A percentile compares a stretch with the other conserved stretches of the same genome.
phyloP scores from a whole-genome alignment of 2,113 vertebrate genomes.

The Orycteropus afer region DNA sequence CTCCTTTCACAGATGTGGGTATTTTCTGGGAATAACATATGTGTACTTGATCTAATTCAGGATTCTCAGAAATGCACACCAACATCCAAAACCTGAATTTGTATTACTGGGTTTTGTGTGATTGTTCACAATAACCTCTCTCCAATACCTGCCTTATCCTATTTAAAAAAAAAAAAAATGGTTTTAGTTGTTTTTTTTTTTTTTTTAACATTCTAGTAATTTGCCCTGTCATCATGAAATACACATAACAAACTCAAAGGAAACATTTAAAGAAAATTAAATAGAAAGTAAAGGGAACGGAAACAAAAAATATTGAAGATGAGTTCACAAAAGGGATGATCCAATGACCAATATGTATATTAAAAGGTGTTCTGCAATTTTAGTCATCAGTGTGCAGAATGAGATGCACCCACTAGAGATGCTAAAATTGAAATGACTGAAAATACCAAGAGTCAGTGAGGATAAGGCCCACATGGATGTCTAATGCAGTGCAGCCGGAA shows the following conservation, averaged over 20 bases:
- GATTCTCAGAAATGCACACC: neutral
- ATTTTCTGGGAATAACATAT: neutral
- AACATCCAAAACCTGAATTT: neutral
- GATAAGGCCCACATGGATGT: neutral
- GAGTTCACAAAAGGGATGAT: neutral
- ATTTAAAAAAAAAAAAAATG: neutral
- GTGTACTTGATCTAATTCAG: neutral
- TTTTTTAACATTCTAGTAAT: neutral
- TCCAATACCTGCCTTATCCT: neutral
- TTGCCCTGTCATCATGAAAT: neutral
- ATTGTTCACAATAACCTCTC: neutral
- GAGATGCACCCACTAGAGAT: neutral
- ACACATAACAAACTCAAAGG: neutral
- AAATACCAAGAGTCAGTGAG: neutral
- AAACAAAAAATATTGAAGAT: neutral
- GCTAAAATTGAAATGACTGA: neutral
- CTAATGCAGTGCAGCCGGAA: neutral
- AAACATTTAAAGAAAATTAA: conserved; percentile 12
- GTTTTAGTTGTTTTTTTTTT: neutral
- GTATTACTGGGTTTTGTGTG: neutral
- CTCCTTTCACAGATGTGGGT: neutral
- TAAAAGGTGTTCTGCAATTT: neutral
- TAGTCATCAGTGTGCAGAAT: neutral
- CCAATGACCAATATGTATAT: neutral
- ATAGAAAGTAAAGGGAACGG: neutral